These are phyloP conservation scores for Nebria salina DNA, from an alignment of 2,888 invertebrate species.

Conservation along the genomic window DNA sequence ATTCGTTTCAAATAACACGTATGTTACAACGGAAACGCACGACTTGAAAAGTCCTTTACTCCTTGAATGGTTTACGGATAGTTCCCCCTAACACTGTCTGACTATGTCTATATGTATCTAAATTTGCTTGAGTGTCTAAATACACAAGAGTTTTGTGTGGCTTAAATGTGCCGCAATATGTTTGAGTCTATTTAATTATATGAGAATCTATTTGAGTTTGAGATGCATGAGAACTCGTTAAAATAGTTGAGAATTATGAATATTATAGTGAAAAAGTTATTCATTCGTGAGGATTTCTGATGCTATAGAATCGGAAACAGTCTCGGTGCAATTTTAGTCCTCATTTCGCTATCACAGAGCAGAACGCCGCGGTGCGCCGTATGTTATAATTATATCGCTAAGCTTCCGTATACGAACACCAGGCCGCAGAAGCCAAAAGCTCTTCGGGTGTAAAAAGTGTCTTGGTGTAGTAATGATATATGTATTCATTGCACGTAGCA, in stretches of 20 bases:
- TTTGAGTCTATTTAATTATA: too few species aligned
- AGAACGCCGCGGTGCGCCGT: background rate
- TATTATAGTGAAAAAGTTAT: background rate
- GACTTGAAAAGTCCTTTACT: too few species aligned
- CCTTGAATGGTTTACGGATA: too few species aligned
- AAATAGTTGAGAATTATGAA: too few species aligned
- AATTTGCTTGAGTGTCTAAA: too few species aligned
- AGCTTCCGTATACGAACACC: background rate
- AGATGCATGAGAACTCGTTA: too few species aligned
- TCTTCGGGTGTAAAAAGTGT: constrained; percentile 14
- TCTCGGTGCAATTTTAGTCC: constrained; percentile 14
- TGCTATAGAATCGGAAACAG: constrained; percentile 7
- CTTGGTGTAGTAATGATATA: constrained; percentile 41
- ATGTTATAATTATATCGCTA: constrained; percentile 15
- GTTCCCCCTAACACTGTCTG: too few species aligned
- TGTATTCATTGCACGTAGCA: constrained; percentile 36
- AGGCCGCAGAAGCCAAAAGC: constrained; percentile 3
- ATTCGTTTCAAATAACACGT: background rate
- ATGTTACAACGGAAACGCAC: background rate
- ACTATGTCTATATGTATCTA: too few species aligned
- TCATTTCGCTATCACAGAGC: background rate
- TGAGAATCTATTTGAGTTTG: too few species aligned
- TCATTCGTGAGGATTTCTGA: background rate
- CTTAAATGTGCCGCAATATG: too few species aligned
- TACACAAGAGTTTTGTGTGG: too few species aligned